Evolutionary conservation across 2,113 vertebrate species (phyloP), one percentile per base, ranked within the genome.

Genomic region (Bubalus kerabau): DNA sequence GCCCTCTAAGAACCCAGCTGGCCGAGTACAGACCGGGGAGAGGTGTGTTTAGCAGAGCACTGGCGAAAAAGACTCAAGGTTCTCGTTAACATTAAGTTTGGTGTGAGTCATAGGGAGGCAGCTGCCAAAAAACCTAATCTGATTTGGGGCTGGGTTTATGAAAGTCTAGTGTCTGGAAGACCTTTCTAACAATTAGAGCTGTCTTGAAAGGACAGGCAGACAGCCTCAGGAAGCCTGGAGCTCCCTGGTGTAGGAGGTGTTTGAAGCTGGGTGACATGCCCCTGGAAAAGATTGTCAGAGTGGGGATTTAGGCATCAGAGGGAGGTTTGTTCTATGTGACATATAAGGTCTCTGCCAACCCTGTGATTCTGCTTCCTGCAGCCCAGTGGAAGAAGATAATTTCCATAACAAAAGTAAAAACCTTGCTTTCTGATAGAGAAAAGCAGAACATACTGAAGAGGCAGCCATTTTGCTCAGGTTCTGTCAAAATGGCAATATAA

Each of bases 111-210:
- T 40, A 0, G 12, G 4, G 43, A 76, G 59, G 83, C 48, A 28
- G 54, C 94, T 98, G 97, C 97, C 97, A 95, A 90, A 87, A 87
- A 81, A 32, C 86, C 85, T 90, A 60, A 88, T 96, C 90, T 87
- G 92, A 91, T 91, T 76, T 54, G 15, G 87, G 91, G 30, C 92
- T 71, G 64, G 11, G 14, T 98, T 96, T 95, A 71, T 85, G 83
- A 95, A 95, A 92, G 82, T 60, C 92, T 90, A 56, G 84, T 78
- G 95, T 90, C 85, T 87, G 85, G 62, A 91, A 88, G 93, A 78
- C 28, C 87, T 95, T 97, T 83, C 64, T 95, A 92, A 71, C 57
- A 54, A 56, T 93, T 85, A 93, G 95, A 52, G 30, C n/a, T 87
- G 67, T 95, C 87, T 95, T n/a, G 82, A 62, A 71, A 85, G 56